Percentiles rank a stretch among this genome's conserved stretches.
These are phyloP conservation scores for Drosophila eohydei DNA, from an alignment of 2,888 invertebrate genomes.

Conservation along the genomic window DNA sequence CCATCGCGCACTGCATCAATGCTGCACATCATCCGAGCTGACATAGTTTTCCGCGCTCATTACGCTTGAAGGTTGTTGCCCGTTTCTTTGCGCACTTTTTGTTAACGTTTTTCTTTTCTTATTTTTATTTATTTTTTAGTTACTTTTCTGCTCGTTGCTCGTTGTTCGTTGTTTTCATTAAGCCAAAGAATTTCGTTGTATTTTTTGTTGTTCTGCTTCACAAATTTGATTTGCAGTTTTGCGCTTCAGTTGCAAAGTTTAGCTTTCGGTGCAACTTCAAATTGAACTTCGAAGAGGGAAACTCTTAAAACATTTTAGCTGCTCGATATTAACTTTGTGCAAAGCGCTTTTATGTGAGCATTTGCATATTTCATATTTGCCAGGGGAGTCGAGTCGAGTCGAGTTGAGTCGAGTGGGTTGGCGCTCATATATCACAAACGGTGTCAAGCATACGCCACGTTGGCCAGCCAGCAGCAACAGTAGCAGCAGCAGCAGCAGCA, in stretches of 20 bases:
- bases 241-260: constrained; percentile 17
- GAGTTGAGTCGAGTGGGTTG: not conserved
- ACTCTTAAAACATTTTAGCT: constrained; percentile 58
- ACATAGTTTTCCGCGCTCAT: constrained; percentile 74
- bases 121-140: constrained; percentile 12
- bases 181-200: constrained; percentile 25
- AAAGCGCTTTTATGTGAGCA: constrained; percentile 29
- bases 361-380: constrained; percentile 56
- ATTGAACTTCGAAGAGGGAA: constrained; percentile 29
- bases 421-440: constrained; percentile 60
- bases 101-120: constrained; percentile 12
- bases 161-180: constrained; percentile 44
- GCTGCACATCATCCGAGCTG: constrained; percentile 52
- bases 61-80: constrained; percentile 63
- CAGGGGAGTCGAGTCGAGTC: not conserved
- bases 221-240: constrained; percentile 15
- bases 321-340: constrained; percentile 36
- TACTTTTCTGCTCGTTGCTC: constrained; percentile 24
- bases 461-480: constrained; percentile 45
- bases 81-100: constrained; percentile 21
- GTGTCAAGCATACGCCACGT: constrained; percentile 74
- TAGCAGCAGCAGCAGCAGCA: constrained; percentile 6
- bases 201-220: not conserved
- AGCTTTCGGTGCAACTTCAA: constrained; percentile 29
- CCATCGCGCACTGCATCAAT: constrained; percentile 2